Evolutionary conservation across 2,888 invertebrate genomes (phyloP).

Genomic region (Eudasyphora cyanicolor): DNA sequence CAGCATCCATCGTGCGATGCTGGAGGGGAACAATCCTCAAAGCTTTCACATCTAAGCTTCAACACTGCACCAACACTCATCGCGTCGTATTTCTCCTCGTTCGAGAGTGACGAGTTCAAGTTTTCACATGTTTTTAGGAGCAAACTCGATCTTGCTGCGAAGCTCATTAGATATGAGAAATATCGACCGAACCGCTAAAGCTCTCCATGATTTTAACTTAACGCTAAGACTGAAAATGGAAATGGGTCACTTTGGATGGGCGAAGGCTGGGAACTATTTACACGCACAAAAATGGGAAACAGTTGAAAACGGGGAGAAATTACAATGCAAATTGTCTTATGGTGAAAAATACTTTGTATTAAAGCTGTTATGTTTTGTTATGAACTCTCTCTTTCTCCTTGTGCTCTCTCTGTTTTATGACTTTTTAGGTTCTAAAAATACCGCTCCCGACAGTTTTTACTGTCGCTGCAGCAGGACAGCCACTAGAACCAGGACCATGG

Average conservation of each 20-base stretch:
- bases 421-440: too few species aligned
- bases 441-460: background rate
- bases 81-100: background rate
- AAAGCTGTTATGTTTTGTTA: background rate
- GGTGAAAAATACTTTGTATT: slow-evolving; percentile 36
- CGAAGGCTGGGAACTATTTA: background rate
- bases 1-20: background rate
- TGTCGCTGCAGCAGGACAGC: slow-evolving; percentile 70
- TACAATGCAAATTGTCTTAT: background rate
- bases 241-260: background rate
- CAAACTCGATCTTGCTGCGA: background rate
- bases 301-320: background rate
- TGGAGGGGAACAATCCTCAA: background rate
- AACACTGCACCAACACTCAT: background rate
- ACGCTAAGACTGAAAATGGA: too few species aligned
- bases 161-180: too few species aligned
- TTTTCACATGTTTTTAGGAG: background rate
- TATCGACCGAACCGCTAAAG: too few species aligned
- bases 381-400: slow-evolving; percentile 13
- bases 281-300: background rate
- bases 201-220: too few species aligned
- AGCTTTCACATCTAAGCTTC: background rate
- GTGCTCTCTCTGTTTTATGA: too few species aligned
- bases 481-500: slow-evolving; percentile 70
- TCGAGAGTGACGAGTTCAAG: background rate